Conservation (phyloP, 2,888 invertebrate species). For the Acanthococcus lagerstroemiae region DNA sequence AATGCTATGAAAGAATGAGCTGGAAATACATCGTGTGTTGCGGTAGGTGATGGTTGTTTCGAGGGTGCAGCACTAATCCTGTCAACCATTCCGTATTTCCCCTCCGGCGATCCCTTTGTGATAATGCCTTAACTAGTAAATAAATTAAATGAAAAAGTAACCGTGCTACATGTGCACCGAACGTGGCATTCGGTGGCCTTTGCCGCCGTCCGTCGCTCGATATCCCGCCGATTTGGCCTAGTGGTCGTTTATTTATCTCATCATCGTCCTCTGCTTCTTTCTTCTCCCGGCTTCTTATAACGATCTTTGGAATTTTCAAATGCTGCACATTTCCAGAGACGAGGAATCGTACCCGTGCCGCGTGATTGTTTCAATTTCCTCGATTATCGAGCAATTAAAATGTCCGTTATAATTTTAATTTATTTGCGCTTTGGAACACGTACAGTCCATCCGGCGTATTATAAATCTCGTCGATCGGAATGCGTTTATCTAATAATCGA, state of each 20-base stretch:
- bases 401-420: too few relatives aligned
- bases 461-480: too few relatives aligned
- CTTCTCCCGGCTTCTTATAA: too few relatives aligned
- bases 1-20: neutral
- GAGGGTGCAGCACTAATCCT: conserved; percentile 25
- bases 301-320: too few relatives aligned
- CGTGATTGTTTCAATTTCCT: too few relatives aligned
- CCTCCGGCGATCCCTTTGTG: conserved; percentile 18
- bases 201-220: conserved; percentile 6
- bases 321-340: too few relatives aligned
- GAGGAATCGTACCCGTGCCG: too few relatives aligned
- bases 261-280: neutral
- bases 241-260: neutral
- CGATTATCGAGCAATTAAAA: too few relatives aligned
- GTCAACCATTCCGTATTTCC: conserved; percentile 25
- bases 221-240: conserved; percentile 6
- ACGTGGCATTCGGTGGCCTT: conserved; percentile 9
- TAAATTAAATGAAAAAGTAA: conserved; percentile 27
- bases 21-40: conserved; percentile 23
- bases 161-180: neutral
- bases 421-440: too few relatives aligned
- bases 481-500: too few relatives aligned
- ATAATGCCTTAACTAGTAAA: conserved; percentile 30
- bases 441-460: too few relatives aligned
- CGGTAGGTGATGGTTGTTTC: conserved; percentile 27